phyloP scores from a whole-genome alignment of 2,888 invertebrate genomes.

The Pammene fasciana region DNA sequence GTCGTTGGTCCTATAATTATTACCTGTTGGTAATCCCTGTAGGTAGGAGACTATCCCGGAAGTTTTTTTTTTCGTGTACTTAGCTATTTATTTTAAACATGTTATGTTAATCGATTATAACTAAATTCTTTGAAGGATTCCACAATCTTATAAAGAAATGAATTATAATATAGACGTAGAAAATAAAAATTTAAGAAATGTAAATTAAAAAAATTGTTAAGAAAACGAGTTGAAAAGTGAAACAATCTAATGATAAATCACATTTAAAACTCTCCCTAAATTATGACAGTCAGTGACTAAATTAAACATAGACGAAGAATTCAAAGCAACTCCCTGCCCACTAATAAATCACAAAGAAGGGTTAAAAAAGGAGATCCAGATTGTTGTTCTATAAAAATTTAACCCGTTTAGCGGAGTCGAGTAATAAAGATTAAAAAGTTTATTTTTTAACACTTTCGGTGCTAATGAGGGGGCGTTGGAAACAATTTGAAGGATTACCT shows the following conservation, averaged over 20 bases:
- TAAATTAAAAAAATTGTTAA: conserved; percentile 17
- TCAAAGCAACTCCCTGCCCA: conserved; percentile 68
- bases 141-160: neutral
- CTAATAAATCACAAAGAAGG: conserved; percentile 76
- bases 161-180: neutral
- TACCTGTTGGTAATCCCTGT: too few relatives aligned
- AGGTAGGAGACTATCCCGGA: too few relatives aligned
- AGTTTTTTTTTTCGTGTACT: too few relatives aligned
- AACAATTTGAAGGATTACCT: conserved; percentile 84
- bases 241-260: conserved; percentile 32
- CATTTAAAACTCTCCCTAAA: conserved; percentile 62
- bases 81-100: too few relatives aligned
- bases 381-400: conserved; percentile 80
- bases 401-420: conserved; percentile 81
- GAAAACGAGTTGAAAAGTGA: conserved; percentile 25
- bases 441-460: conserved; percentile 83
- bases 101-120: too few relatives aligned
- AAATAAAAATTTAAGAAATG: neutral
- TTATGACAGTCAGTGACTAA: conserved; percentile 67
- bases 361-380: conserved; percentile 73
- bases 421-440: conserved; percentile 84
- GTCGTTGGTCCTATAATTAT: too few relatives aligned
- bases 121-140: too few relatives aligned
- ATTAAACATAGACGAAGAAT: conserved; percentile 70
- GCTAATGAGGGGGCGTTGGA: conserved; percentile 84